These are phyloP conservation scores for Theristicus caerulescens DNA, from an alignment of 2,113 vertebrate species.

Conservation along the genomic window DNA sequence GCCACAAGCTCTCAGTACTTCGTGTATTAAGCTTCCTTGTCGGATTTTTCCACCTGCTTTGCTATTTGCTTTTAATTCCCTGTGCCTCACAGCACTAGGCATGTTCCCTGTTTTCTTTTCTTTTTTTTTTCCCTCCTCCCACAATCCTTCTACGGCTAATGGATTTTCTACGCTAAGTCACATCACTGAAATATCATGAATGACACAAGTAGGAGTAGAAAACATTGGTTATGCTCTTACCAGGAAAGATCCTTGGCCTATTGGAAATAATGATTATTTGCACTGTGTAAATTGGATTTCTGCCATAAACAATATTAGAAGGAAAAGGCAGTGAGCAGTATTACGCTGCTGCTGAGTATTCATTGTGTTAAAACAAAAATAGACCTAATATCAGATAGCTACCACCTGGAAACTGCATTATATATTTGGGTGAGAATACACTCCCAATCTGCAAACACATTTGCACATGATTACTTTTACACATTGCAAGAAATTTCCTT, in stretches of 20 bases:
- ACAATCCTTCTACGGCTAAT: background rate
- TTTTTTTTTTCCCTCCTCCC: background rate
- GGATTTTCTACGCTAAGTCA: slow-evolving; percentile 23
- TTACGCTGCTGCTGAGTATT: slow-evolving; percentile 4
- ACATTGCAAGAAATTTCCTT: slow-evolving; percentile 22
- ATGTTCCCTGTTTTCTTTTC: background rate
- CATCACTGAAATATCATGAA: slow-evolving; percentile 12
- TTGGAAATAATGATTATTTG: slow-evolving; percentile 53
- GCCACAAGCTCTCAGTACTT: background rate
- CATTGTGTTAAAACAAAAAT: slow-evolving; percentile 45
- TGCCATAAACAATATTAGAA: slow-evolving; percentile 49
- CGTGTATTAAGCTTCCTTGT: background rate
- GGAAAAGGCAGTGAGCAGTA: slow-evolving; percentile 24
- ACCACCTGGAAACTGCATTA: slow-evolving; percentile 45
- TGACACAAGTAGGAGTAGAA: slow-evolving; percentile 33
- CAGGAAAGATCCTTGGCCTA: slow-evolving; percentile 13
- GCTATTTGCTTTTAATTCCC: slow-evolving; percentile 33
- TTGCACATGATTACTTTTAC: slow-evolving; percentile 38
- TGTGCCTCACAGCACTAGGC: background rate
- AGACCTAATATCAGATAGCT: slow-evolving; percentile 38
- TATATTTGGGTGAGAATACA: slow-evolving; percentile 23
- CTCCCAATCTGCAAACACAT: slow-evolving; percentile 6
- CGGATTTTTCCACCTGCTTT: background rate
- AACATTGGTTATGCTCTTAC: slow-evolving; percentile 16
- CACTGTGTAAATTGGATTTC: slow-evolving; percentile 53